Percentiles rank a stretch among this genome's conserved stretches.
These are phyloP conservation scores for Nemopilema nomurai DNA, from an alignment of 30 jellyfish, hydroid and myxozoan species.

Conservation along the genomic window DNA sequence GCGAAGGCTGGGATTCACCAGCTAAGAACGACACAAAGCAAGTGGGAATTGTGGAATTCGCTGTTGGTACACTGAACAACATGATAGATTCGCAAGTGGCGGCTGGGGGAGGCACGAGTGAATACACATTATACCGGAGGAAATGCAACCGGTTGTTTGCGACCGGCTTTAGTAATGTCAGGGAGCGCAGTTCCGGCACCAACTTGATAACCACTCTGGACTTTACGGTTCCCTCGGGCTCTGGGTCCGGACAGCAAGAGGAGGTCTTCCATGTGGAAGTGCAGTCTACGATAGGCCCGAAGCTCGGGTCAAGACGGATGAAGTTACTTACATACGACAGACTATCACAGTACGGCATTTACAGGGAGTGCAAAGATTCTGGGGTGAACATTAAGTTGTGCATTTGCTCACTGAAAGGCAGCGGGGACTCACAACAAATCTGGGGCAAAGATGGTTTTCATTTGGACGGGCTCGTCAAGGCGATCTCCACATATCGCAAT, in stretches of 20 bases:
- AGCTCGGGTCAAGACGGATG: constrained; percentile 25
- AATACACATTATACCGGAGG: constrained; percentile 3
- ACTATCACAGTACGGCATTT: constrained; percentile 77
- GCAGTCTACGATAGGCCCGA: constrained; percentile 48
- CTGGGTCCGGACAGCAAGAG: constrained; percentile 62
- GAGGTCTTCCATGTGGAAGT: constrained; percentile 75
- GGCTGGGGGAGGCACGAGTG: neutral
- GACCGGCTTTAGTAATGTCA: constrained; percentile 54
- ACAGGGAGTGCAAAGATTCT: constrained; percentile 82
- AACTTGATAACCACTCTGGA: constrained; percentile 69
- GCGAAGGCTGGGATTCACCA: constrained; percentile 86
- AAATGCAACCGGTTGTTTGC: constrained; percentile 69
- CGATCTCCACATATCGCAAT: constrained; percentile 4
- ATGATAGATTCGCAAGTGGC: constrained; percentile 41
- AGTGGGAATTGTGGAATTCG: constrained; percentile 77
- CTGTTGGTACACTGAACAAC: constrained; percentile 86
- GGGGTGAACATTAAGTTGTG: constrained; percentile 68
- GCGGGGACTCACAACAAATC: constrained; percentile 6
- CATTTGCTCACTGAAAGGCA: constrained; percentile 68
- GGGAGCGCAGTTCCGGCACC: constrained; percentile 67
- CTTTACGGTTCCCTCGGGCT: constrained; percentile 58
- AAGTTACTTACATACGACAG: constrained; percentile 74
- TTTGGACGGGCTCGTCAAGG: neutral
- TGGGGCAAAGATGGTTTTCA: constrained; percentile 4
- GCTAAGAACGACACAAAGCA: constrained; percentile 68